Evolutionary conservation across 2,888 invertebrate genomes (phyloP).

Genomic region (Brachyptera putata): DNA sequence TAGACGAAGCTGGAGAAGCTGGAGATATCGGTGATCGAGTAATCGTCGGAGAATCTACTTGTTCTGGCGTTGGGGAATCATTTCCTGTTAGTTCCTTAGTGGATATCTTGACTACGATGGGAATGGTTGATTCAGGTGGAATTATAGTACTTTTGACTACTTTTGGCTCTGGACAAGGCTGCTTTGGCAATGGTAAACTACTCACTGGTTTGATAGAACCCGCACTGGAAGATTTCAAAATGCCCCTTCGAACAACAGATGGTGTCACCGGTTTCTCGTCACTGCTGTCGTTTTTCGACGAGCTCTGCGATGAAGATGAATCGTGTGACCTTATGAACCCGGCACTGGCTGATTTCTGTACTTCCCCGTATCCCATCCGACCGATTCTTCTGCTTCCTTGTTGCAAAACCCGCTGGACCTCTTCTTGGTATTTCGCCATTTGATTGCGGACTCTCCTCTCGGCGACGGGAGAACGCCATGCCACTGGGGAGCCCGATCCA

Average conservation of each 20-base stretch:
- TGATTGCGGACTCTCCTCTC: conserved; percentile 56
- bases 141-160: not conserved
- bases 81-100: not conserved
- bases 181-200: conserved; percentile 38
- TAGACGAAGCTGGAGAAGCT: not conserved
- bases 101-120: not conserved
- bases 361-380: conserved; percentile 48
- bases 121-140: not conserved
- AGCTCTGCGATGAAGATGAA: conserved; percentile 40
- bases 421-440: conserved; percentile 49
- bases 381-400: conserved; percentile 37
- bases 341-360: conserved; percentile 64
- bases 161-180: not conserved
- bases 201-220: conserved; percentile 41
- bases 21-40: not conserved
- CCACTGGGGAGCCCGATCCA: conserved; percentile 59
- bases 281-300: conserved; percentile 11
- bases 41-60: not conserved
- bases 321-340: conserved; percentile 45
- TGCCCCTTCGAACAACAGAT: conserved; percentile 32
- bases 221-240: conserved; percentile 45
- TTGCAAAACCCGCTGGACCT: conserved; percentile 42
- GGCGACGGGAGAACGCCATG: conserved; percentile 60
- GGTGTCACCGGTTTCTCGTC: conserved; percentile 22
- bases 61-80: not conserved